Evolutionary conservation across 2,888 invertebrate genomes (phyloP).

Genomic region (Liposcelis brunnea): DNA sequence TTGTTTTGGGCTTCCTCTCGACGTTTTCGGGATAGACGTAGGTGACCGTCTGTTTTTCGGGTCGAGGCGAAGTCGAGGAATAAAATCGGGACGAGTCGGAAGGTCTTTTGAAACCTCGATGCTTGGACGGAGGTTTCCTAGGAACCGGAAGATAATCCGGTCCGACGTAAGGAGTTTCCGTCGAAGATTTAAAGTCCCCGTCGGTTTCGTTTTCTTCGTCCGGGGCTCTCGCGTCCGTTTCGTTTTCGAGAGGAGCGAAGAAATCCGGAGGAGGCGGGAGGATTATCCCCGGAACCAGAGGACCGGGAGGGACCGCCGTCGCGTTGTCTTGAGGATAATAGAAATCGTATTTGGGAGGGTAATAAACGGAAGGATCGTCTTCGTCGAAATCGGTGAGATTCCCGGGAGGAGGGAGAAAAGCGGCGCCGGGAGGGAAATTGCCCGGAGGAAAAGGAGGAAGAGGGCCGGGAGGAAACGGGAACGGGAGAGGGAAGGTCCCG

Average conservation of each 20-base stretch:
- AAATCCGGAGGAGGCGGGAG: slow-evolving; percentile 78
- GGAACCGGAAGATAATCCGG: slow-evolving; percentile 1
- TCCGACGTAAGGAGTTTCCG: slow-evolving; percentile 12
- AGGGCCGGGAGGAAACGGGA: slow-evolving; percentile 31
- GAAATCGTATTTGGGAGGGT: slow-evolving; percentile 82
- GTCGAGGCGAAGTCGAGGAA: too few species aligned
- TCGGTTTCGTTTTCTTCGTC: slow-evolving; percentile 24
- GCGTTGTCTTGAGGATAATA: slow-evolving; percentile 64
- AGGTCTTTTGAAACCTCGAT: not conserved
- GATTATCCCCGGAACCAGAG: slow-evolving; percentile 74
- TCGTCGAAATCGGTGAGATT: slow-evolving; percentile 67
- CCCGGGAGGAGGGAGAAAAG: slow-evolving; percentile 30
- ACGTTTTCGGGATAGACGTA: slow-evolving; percentile 1
- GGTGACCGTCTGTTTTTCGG: not conserved
- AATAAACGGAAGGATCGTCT: slow-evolving; percentile 80
- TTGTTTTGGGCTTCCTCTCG: not conserved
- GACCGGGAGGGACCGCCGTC: slow-evolving; percentile 60
- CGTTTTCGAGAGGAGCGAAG: slow-evolving; percentile 38
- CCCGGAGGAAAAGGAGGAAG: slow-evolving; percentile 30
- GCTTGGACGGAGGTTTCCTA: not conserved
- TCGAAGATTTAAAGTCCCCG: slow-evolving; percentile 19
- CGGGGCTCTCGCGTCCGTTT: slow-evolving; percentile 33
- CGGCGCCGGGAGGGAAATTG: slow-evolving; percentile 41
- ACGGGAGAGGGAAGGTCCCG: slow-evolving; percentile 23
- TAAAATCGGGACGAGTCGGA: too few species aligned